Percentiles rank a stretch among this genome's conserved stretches.
Evolutionary conservation across 1,140 invertebrate species (phyloP).

Genomic region (Bombus difficillimus): DNA sequence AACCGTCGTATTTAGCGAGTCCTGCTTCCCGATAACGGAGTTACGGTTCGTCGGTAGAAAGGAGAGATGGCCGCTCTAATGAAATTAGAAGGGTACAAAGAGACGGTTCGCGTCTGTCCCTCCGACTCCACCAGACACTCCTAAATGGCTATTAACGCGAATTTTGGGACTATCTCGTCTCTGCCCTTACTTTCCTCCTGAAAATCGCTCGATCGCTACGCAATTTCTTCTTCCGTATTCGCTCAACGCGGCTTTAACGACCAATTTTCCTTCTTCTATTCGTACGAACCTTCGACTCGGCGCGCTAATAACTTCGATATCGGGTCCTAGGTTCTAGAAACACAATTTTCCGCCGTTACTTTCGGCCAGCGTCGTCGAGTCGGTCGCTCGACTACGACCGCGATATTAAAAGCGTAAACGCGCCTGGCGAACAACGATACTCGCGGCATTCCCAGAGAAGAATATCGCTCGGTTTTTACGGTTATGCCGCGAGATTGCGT

Average conservation of each 20-base stretch:
- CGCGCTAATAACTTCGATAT: background rate
- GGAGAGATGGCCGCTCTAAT: constrained; percentile 79
- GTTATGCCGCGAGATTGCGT: constrained; percentile 40
- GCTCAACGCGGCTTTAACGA: too few species aligned
- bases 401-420: constrained; percentile 81
- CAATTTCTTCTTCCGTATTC: background rate
- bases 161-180: constrained; percentile 59
- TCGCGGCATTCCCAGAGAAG: constrained; percentile 75
- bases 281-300: too few species aligned
- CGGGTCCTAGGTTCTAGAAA: too few species aligned
- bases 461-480: constrained; percentile 79
- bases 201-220: background rate
- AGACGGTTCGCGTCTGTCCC: constrained; percentile 66
- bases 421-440: constrained; percentile 73
- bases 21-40: constrained; percentile 79
- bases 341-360: too few species aligned
- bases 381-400: constrained; percentile 46
- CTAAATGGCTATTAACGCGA: constrained; percentile 66
- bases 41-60: constrained; percentile 72
- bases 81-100: constrained; percentile 80
- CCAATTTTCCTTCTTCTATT: too few species aligned
- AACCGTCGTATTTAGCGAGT: constrained; percentile 77
- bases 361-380: too few species aligned
- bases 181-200: background rate
- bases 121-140: constrained; percentile 60